Conservation (phyloP, 2,888 invertebrate genomes). For the Synergus itoensis region DNA sequence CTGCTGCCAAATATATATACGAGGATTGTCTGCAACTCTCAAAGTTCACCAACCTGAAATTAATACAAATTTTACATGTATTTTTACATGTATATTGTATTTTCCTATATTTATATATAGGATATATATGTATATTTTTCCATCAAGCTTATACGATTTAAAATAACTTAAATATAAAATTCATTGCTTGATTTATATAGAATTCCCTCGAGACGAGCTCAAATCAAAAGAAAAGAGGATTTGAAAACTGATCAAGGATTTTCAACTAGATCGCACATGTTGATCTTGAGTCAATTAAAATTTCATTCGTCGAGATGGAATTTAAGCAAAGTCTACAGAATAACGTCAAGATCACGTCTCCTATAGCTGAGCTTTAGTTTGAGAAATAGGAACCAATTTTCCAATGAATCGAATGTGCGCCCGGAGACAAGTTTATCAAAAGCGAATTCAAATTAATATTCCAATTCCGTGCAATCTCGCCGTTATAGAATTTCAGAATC, state of each 20-base stretch:
- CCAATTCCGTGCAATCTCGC: slow-evolving; percentile 38
- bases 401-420: slow-evolving; percentile 40
- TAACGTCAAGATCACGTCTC: slow-evolving; percentile 35
- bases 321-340: slow-evolving; percentile 25
- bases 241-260: not conserved
- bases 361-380: slow-evolving; percentile 15
- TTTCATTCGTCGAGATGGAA: not conserved
- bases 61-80: not conserved
- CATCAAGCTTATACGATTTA: no score
- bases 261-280: not conserved
- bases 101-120: not conserved
- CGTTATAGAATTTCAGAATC: slow-evolving; percentile 40
- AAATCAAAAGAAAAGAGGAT: not conserved
- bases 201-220: no score
- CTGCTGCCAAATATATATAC: slow-evolving; percentile 59
- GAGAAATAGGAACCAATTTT: slow-evolving; percentile 36
- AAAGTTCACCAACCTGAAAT: not conserved
- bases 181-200: no score
- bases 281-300: not conserved
- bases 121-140: no score
- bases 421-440: slow-evolving; percentile 40
- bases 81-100: no score
- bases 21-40: not conserved
- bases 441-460: slow-evolving; percentile 41
- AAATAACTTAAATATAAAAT: no score